Conservation (phyloP, 92 coral and sea anemone genomes). For the Metridium senile region DNA sequence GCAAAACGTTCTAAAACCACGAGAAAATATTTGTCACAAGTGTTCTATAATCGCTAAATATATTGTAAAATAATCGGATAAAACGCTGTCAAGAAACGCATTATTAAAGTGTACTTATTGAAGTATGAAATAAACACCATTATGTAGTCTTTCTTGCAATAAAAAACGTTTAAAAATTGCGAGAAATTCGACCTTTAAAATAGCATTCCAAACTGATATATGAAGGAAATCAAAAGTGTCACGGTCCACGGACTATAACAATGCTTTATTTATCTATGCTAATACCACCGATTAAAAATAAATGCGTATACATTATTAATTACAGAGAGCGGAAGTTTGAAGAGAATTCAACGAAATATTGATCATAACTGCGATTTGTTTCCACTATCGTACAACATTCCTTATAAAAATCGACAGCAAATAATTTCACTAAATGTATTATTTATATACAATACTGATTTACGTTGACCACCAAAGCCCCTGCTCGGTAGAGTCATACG, state of each 20-base stretch:
- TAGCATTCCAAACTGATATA: no score
- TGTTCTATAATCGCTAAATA: no score
- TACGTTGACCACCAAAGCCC: conserved; percentile 25
- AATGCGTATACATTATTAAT: background rate
- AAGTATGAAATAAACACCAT: no score
- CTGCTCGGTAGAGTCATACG: conserved; percentile 2
- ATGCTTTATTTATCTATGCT: background rate
- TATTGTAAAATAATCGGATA: no score
- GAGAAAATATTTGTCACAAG: no score
- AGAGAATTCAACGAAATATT: background rate
- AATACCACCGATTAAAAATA: background rate
- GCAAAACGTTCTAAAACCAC: no score
- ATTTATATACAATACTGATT: conserved; percentile 5
- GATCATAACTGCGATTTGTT: background rate
- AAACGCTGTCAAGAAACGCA: no score
- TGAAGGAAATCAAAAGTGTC: background rate
- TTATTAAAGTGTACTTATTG: no score
- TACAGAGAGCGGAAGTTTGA: conserved; percentile 1
- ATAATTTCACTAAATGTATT: background rate
- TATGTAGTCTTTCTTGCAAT: no score
- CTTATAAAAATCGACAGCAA: background rate
- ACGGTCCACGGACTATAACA: background rate
- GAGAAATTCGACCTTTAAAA: background rate
- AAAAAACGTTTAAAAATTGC: background rate
- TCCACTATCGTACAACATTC: background rate